These are phyloP conservation scores for Hemibagrus wyckioides DNA, from an alignment of 2,113 vertebrate species.

Conservation along the genomic window DNA sequence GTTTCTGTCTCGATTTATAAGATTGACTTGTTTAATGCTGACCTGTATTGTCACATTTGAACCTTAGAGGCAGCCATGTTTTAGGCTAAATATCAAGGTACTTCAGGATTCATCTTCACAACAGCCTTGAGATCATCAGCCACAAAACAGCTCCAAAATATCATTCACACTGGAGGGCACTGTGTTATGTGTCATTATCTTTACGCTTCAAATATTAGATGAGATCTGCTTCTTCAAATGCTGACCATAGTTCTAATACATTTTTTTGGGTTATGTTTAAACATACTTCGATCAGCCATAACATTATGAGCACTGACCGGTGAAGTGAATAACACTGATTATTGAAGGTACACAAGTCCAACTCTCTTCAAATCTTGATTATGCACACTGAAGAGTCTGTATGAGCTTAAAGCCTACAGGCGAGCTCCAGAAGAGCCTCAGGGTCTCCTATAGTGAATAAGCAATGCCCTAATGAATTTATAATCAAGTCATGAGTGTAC, in stretches of 20 bases:
- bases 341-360: constrained; percentile 73
- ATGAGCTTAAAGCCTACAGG: not conserved
- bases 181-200: not conserved
- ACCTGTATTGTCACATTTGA: not conserved
- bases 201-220: not conserved
- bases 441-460: not conserved
- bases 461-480: not conserved
- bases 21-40: not conserved
- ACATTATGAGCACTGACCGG: no score
- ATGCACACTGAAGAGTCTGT: not conserved
- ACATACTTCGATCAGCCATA: no score
- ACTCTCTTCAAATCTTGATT: not conserved
- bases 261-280: not conserved
- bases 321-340: no score
- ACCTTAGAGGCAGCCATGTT: not conserved
- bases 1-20: not conserved
- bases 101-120: not conserved
- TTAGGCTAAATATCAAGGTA: not conserved
- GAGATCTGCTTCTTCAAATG: not conserved
- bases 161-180: not conserved
- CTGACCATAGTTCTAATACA: not conserved
- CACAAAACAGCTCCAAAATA: not conserved
- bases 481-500: not conserved
- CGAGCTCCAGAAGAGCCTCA: not conserved
- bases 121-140: not conserved